A percentile compares a stretch with the other conserved stretches of the same genome.
phyloP scores from a whole-genome alignment of 2,113 vertebrate species.

The Myxocyprinus asiaticus region DNA sequence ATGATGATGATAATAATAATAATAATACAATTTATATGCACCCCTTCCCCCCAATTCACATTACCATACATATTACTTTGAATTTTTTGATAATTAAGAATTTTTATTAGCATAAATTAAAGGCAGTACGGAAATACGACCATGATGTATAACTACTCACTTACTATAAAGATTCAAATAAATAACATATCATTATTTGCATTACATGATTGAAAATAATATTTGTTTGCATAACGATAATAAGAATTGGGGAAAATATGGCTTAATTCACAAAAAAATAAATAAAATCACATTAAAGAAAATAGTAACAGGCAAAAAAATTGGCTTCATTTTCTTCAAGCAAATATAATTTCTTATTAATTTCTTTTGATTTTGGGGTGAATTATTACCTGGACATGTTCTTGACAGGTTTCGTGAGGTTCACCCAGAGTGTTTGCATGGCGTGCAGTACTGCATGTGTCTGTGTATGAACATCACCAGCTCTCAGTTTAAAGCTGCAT shows the following conservation, averaged over 20 bases:
- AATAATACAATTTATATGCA: too few species aligned
- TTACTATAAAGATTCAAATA: too few species aligned
- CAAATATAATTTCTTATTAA: background rate
- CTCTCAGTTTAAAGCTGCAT: constrained; percentile 33
- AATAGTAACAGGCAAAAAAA: too few species aligned
- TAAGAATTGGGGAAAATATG: too few species aligned
- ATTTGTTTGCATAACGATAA: too few species aligned
- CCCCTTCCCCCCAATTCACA: too few species aligned
- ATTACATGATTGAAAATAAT: too few species aligned
- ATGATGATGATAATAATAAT: too few species aligned
- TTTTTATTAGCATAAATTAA: background rate
- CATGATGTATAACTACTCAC: too few species aligned
- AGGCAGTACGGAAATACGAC: background rate
- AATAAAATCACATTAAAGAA: background rate
- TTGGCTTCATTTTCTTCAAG: background rate
- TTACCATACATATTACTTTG: too few species aligned
- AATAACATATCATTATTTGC: too few species aligned
- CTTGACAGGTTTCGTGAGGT: background rate
- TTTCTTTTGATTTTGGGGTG: background rate
- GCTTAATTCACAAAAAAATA: background rate
- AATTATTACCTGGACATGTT: background rate
- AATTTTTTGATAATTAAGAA: too few species aligned
- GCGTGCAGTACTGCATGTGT: background rate
- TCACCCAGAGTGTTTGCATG: background rate
- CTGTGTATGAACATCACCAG: constrained; percentile 7